These are phyloP conservation scores for Caenorhabditis uteleia DNA, from an alignment of 2,888 invertebrate species.

Conservation along the genomic window DNA sequence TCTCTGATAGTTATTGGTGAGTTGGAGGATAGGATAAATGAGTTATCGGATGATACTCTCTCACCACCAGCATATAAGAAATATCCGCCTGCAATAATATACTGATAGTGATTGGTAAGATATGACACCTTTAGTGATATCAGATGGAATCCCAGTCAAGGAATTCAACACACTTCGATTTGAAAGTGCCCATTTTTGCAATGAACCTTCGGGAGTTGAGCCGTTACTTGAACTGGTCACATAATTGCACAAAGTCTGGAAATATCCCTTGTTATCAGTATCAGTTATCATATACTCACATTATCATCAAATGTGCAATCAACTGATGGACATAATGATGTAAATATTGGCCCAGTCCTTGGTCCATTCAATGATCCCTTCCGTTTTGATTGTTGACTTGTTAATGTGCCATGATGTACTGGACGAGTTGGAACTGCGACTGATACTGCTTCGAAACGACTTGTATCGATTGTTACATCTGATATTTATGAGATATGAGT, in stretches of 20 bases:
- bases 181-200: slow-evolving; percentile 49
- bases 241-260: slow-evolving; percentile 54
- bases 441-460: slow-evolving; percentile 21
- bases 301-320: slow-evolving; percentile 53
- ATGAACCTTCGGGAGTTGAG: no score
- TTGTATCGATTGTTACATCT: slow-evolving; percentile 25
- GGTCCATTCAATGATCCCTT: slow-evolving; percentile 26
- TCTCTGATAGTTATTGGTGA: slow-evolving; percentile 27
- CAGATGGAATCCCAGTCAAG: slow-evolving; percentile 57
- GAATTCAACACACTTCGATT: slow-evolving; percentile 51
- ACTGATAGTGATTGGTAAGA: not conserved
- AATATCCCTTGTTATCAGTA: not conserved
- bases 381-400: slow-evolving; percentile 7
- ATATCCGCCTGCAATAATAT: slow-evolving; percentile 40
- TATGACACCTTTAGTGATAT: slow-evolving; percentile 34
- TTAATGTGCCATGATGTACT: slow-evolving; percentile 26
- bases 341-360: slow-evolving; percentile 47
- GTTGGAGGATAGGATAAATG: slow-evolving; percentile 43
- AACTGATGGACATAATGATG: slow-evolving; percentile 42
- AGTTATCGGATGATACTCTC: slow-evolving; percentile 33
- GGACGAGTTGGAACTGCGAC: slow-evolving; percentile 13
- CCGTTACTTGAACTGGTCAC: slow-evolving; percentile 37
- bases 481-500: not conserved
- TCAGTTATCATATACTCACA: slow-evolving; percentile 6
- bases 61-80: slow-evolving; percentile 52